A percentile compares a stretch with the other conserved stretches of the same genome.
phyloP scores from a whole-genome alignment of 2,888 invertebrate species.

The Melitaea athalia region DNA sequence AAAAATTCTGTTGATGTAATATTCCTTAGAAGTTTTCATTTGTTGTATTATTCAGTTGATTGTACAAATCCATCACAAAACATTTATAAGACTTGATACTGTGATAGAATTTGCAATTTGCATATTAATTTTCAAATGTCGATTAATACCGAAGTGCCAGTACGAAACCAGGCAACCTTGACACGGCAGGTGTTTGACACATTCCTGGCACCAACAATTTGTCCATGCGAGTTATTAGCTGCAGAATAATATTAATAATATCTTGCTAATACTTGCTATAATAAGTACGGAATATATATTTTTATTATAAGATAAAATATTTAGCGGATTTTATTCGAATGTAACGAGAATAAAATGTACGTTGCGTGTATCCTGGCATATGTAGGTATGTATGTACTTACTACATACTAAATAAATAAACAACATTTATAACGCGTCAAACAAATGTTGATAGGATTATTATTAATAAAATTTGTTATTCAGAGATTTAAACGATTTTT shows the following conservation, averaged over 20 bases:
- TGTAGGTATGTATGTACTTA: too few species aligned
- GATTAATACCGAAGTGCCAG: constrained; percentile 33
- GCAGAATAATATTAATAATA: background rate
- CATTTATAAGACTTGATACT: constrained; percentile 14
- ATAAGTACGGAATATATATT: background rate
- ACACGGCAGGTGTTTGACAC: constrained; percentile 34
- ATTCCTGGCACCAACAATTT: constrained; percentile 24
- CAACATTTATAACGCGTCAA: too few species aligned
- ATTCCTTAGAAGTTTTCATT: too few species aligned
- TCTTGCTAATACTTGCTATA: background rate
- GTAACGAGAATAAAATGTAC: too few species aligned
- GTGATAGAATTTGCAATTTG: constrained; percentile 35
- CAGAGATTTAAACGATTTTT: too few species aligned
- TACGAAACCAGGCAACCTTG: constrained; percentile 34
- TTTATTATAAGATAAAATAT: too few species aligned
- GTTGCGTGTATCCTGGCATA: too few species aligned
- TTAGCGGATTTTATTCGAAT: too few species aligned
- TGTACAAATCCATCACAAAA: constrained; percentile 11
- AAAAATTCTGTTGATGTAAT: too few species aligned
- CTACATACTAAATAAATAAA: too few species aligned
- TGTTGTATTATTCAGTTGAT: background rate
- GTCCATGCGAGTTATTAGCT: constrained; percentile 12
- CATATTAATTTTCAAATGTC: constrained; percentile 39
- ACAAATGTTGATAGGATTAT: too few species aligned
- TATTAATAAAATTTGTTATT: too few species aligned